Conservation (phyloP, 2,113 vertebrate species). For the Oreochromis aureus region DNA sequence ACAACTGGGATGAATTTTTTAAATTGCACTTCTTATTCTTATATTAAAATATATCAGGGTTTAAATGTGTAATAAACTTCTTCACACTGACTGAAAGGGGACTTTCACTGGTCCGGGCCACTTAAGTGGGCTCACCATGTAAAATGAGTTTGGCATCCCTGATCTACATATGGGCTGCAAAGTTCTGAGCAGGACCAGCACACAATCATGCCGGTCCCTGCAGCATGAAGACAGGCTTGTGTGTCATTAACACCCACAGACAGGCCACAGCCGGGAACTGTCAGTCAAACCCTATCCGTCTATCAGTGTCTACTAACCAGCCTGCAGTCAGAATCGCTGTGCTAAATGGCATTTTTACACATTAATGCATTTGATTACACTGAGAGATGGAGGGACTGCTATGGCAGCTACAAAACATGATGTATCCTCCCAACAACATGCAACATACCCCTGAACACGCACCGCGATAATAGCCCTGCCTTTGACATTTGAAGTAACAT, state of each 20-base stretch:
- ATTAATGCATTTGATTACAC: slow-evolving; percentile 70
- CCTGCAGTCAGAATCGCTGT: slow-evolving; percentile 54
- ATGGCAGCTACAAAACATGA: slow-evolving; percentile 31
- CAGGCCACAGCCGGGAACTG: slow-evolving; percentile 49
- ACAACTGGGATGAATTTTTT: neutral
- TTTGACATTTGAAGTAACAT: slow-evolving; percentile 71
- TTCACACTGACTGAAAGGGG: neutral
- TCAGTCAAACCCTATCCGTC: slow-evolving; percentile 60
- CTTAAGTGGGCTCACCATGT: neutral
- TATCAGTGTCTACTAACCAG: slow-evolving; percentile 50
- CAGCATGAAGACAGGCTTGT: slow-evolving; percentile 21
- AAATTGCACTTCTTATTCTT: neutral
- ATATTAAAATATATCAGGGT: neutral
- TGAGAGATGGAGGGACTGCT: slow-evolving; percentile 27
- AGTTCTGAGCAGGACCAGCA: neutral
- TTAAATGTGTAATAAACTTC: neutral
- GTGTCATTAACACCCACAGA: slow-evolving; percentile 47
- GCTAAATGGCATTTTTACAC: slow-evolving; percentile 75
- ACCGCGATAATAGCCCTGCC: slow-evolving; percentile 50
- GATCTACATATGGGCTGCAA: neutral
- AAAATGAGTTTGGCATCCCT: neutral
- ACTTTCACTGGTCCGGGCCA: neutral
- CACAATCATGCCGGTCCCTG: neutral
- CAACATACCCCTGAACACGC: slow-evolving; percentile 20
- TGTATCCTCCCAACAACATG: neutral